These are phyloP conservation scores for Argyrosomus japonicus DNA, from an alignment of 2,113 vertebrate genomes.

Conservation along the genomic window DNA sequence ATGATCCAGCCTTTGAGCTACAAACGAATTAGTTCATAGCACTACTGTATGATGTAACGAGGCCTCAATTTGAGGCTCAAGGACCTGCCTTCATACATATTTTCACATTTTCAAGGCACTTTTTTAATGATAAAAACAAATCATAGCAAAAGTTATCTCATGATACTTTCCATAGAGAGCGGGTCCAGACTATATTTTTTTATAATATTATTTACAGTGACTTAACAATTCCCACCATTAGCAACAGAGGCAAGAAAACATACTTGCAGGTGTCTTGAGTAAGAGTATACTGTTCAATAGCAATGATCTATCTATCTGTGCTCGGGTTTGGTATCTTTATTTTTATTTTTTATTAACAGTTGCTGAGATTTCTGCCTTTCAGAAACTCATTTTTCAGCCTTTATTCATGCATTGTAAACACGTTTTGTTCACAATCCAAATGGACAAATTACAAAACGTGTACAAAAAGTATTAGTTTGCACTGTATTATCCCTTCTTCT, in stretches of 20 bases:
- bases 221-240: too few species aligned
- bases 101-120: neutral
- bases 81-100: neutral
- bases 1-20: neutral
- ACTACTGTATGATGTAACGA: conserved; percentile 32
- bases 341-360: neutral
- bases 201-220: too few species aligned
- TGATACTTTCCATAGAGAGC: too few species aligned
- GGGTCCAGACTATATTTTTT: too few species aligned
- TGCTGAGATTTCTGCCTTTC: neutral
- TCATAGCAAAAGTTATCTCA: too few species aligned
- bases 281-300: neutral
- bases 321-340: neutral
- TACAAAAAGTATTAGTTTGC: neutral
- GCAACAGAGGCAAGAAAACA: too few species aligned
- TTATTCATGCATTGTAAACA: neutral
- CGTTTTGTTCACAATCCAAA: conserved; percentile 13
- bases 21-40: conserved; percentile 15
- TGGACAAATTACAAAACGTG: neutral
- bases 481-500: neutral
- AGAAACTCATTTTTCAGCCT: neutral
- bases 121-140: neutral
- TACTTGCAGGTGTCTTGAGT: neutral
- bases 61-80: neutral
- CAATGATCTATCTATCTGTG: neutral